Conservation (phyloP, 2,797 vertebrate genomes). For the Eospalax fontanierii region DNA sequence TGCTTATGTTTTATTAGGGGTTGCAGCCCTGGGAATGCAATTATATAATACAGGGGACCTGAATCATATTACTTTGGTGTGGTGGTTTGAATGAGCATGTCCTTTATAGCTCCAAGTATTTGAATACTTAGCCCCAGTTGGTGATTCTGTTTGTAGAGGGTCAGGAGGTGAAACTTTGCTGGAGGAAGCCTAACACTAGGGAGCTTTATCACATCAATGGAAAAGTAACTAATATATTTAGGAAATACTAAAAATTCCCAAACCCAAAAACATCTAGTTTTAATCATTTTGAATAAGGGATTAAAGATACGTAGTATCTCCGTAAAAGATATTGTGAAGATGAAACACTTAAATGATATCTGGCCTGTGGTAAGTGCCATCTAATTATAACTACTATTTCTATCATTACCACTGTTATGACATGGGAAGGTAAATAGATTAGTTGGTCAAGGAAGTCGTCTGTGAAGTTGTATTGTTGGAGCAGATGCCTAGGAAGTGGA, state of each 20-base stretch:
- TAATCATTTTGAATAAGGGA: neutral
- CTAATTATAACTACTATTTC: neutral
- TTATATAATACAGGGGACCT: neutral
- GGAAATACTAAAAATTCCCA: constrained; percentile 39
- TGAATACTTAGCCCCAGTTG: too few relatives aligned
- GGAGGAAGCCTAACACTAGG: too few relatives aligned
- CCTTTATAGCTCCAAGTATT: too few relatives aligned
- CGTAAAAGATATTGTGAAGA: neutral
- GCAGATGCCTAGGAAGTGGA: neutral
- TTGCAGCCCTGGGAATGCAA: neutral
- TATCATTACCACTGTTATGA: neutral
- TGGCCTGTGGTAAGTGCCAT: neutral
- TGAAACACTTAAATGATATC: constrained; percentile 15
- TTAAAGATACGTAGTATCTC: neutral
- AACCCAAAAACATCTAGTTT: constrained; percentile 22
- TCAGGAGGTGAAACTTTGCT: too few relatives aligned
- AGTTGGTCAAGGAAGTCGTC: constrained; percentile 2
- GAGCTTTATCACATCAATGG: too few relatives aligned
- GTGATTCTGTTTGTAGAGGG: too few relatives aligned
- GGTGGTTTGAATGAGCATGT: too few relatives aligned
- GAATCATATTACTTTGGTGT: neutral
- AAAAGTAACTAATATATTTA: neutral
- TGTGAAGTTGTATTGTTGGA: constrained; percentile 20
- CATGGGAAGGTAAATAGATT: neutral
- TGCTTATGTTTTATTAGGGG: neutral